Evolutionary conservation across 2,113 vertebrate genomes (phyloP).

Genomic region (Dicaeum eximium): DNA sequence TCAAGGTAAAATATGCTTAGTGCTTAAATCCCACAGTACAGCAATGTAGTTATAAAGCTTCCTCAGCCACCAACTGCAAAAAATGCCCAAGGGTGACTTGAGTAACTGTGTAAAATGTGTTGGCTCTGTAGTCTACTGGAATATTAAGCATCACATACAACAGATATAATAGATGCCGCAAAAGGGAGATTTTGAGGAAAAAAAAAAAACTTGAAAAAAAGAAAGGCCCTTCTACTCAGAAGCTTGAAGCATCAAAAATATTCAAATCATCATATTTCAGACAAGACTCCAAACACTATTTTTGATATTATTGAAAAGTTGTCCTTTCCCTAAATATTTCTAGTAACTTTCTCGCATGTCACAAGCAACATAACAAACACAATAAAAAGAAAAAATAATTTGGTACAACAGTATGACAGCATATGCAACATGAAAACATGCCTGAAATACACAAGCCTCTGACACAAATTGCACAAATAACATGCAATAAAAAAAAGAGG

Average conservation of each 20-base stretch:
- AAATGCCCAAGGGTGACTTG: constrained; percentile 20
- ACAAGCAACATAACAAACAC: not conserved
- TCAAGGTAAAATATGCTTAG: not conserved
- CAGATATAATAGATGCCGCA: not conserved
- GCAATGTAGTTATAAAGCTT: not conserved
- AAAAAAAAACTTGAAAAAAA: not conserved
- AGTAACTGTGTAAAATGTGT: constrained; percentile 24
- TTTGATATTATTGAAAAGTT: constrained; percentile 22
- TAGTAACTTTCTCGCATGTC: not conserved
- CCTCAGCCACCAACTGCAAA: not conserved
- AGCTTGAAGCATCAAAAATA: not conserved
- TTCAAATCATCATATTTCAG: not conserved
- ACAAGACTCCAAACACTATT: not conserved
- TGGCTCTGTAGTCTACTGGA: not conserved
- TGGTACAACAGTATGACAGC: not conserved
- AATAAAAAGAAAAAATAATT: not conserved
- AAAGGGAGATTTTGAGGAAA: not conserved
- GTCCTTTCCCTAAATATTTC: not conserved
- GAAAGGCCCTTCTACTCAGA: not conserved
- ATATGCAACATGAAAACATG: not conserved
- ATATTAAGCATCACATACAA: constrained; percentile 17
- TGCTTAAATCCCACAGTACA: not conserved
- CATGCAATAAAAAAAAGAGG: not conserved
- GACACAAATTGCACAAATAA: not conserved
- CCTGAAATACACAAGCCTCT: not conserved